Evolutionary conservation across 2,113 vertebrate genomes (phyloP).

Genomic region (Psilopsiagon aurifrons): DNA sequence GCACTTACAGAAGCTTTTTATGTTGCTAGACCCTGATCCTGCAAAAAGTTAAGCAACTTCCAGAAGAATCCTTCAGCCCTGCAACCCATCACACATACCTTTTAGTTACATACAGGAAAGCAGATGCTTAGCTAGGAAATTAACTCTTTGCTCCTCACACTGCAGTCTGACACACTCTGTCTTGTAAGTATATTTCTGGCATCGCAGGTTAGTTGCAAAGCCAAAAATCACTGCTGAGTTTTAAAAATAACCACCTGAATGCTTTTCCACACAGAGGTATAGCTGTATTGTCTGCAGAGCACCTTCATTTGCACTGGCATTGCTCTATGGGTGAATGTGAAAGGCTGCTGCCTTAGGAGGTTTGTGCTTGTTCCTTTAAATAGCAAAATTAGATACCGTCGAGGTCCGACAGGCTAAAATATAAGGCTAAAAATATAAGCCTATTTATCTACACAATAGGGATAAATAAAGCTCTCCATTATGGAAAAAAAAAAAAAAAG

Average conservation of each 20-base stretch:
- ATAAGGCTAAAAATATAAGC: constrained; percentile 8
- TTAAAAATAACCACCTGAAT: background rate
- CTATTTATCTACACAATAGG: constrained; percentile 9
- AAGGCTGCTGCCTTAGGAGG: background rate
- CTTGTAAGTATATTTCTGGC: background rate
- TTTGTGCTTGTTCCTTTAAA: constrained; percentile 11
- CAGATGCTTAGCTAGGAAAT: background rate
- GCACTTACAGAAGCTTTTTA: background rate
- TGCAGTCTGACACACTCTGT: background rate
- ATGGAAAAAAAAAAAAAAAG: background rate
- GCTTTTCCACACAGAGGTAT: background rate
- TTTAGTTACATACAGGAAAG: background rate
- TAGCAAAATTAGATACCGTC: constrained; percentile 29
- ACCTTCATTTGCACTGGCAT: background rate
- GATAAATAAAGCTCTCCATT: constrained; percentile 13
- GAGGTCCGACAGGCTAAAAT: constrained; percentile 32
- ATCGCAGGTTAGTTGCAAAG: background rate
- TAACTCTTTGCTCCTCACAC: background rate
- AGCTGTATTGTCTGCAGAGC: background rate
- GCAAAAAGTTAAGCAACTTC: background rate
- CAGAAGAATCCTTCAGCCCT: background rate
- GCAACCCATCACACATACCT: background rate
- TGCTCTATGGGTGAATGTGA: background rate
- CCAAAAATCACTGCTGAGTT: background rate
- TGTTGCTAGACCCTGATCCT: background rate